These are phyloP conservation scores for Sciurus carolinensis DNA, from an alignment of 2,797 vertebrate genomes.

Conservation along the genomic window DNA sequence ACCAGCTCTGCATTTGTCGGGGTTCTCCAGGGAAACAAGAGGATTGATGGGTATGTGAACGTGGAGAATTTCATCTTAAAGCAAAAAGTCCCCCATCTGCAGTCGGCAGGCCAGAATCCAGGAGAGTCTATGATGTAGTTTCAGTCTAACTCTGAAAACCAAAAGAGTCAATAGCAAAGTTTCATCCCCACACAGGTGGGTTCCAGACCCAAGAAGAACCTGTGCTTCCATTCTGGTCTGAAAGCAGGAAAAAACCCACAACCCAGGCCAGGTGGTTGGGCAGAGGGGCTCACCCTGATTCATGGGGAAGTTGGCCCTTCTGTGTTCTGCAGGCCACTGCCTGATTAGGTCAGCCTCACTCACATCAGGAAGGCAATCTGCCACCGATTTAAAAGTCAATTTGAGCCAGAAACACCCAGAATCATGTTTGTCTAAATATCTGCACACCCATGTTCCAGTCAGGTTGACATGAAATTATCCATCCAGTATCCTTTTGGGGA, in stretches of 20 bases:
- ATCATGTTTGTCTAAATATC: not conserved
- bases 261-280: not conserved
- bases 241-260: not conserved
- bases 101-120: not conserved
- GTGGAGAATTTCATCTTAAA: not conserved
- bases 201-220: not conserved
- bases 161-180: too few species aligned
- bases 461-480: not conserved
- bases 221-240: not conserved
- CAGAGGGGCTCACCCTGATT: too few species aligned
- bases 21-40: not conserved
- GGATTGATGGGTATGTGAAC: fast-evolving
- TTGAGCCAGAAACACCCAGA: not conserved
- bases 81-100: too few species aligned
- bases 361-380: not conserved
- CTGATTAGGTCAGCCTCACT: too few species aligned
- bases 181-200: not conserved
- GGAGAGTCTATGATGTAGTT: not conserved
- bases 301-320: not conserved
- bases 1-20: not conserved
- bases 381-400: not conserved
- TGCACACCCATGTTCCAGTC: not conserved
- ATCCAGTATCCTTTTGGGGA: not conserved
- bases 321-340: too few species aligned
- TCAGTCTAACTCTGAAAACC: not conserved